Evolutionary conservation across 2,797 vertebrate genomes (phyloP), one percentile per base, ranked within the genome.

Genomic region (Falco cherrug): DNA sequence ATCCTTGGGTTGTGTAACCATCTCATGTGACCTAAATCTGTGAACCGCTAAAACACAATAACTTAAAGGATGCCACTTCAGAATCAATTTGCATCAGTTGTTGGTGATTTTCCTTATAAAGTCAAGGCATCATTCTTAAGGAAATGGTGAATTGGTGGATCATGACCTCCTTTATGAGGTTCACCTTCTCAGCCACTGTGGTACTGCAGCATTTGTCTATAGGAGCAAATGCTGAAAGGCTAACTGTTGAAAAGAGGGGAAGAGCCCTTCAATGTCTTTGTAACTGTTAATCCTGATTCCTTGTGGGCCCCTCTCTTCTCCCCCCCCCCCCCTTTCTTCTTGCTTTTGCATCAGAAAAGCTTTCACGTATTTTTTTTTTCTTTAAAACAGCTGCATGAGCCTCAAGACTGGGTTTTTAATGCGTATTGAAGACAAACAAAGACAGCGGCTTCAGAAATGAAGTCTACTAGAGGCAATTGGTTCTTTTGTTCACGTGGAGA

Each of bases 311-410:
- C 94, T 97, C 78, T 92, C 33, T 89, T 57, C 11, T 3, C 28
- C 14, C 6, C 63, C 35, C n/a, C 37, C 41, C 13, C 41, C 41
- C 28, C 47, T 76, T 90, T 78, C 63, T 86, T 89, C 94, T 86
- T 73, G 87, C 93, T 98, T 99, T 99, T 99, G 98, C 99, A 99
- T 99, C 98, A 99, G 98, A 99, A 99, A 99, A 98, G 98, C 98
- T 98, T 99, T 98, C 98, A 98, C 97, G 81, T 98, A 98, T 98
- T 98, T 98, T 95, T 96, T 63, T 39, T 13, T 3, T 1, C 24
- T 93, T 98, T 98, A 98, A 98, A 99, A 99, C 99, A 99, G 99
- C 98, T 98, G 98, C 98, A 93, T 96, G 94, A 98, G 98, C 98
- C 98, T 99, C 98, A 98, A 98, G 98, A 98, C 96, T 93, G 89